Evolutionary conservation across 1,140 invertebrate species (phyloP).

Genomic region (Muscidifurax raptorellus): DNA sequence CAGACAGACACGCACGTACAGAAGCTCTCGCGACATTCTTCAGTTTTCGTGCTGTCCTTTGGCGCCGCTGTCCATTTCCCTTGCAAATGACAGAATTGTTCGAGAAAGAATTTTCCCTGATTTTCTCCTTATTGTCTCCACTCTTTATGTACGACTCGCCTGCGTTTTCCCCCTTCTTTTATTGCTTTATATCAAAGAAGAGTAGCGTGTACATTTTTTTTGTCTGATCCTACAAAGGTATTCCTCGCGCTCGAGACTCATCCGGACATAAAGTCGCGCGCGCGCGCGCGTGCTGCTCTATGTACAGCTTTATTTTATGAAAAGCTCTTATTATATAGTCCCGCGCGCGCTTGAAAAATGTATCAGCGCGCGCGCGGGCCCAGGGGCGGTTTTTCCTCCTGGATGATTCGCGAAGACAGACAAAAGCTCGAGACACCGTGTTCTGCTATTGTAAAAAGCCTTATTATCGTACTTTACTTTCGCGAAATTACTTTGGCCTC

Average conservation of each 20-base stretch:
- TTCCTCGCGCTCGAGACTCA: not conserved
- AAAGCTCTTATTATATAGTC: constrained; percentile 36
- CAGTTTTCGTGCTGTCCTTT: constrained; percentile 8
- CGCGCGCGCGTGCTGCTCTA: not conserved
- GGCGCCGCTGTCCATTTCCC: not conserved
- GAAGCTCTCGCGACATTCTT: not conserved
- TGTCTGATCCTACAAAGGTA: not conserved
- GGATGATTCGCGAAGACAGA: constrained; percentile 11
- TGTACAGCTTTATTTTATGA: constrained; percentile 28
- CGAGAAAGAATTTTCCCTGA: constrained; percentile 19
- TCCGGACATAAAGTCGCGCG: constrained; percentile 3
- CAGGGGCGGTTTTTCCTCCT: not conserved
- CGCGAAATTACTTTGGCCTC: constrained; percentile 36
- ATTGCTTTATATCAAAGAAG: constrained; percentile 25
- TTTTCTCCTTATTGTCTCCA: constrained; percentile 19
- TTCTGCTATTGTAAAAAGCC: constrained; percentile 19
- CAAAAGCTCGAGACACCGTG: not conserved
- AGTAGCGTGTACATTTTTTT: not conserved
- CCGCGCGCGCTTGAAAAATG: constrained; percentile 33
- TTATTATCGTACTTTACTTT: constrained; percentile 46
- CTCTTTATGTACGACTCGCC: not conserved
- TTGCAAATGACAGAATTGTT: constrained; percentile 42
- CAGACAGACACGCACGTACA: constrained; percentile 13
- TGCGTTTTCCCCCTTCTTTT: not conserved
- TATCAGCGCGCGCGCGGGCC: constrained; percentile 1